These are phyloP conservation scores for Morinoia aosen DNA, from an alignment of 2,888 invertebrate genomes.

Conservation along the genomic window DNA sequence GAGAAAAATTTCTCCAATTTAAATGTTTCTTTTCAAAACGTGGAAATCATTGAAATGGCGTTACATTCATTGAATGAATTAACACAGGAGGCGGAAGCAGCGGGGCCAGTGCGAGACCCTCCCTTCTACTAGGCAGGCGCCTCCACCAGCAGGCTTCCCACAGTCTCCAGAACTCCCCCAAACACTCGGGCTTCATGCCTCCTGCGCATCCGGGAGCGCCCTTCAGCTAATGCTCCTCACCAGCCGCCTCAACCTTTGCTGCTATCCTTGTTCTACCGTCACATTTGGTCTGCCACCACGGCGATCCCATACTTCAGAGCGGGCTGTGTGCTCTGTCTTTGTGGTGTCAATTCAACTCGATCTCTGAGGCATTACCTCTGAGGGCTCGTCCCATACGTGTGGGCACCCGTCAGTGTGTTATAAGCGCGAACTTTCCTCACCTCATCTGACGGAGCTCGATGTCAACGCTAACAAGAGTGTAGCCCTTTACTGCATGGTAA, in stretches of 20 bases:
- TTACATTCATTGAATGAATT: neutral
- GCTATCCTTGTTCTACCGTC: neutral
- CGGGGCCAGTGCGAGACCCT: neutral
- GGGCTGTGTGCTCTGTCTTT: neutral
- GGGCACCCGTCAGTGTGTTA: neutral
- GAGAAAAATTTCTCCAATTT: neutral
- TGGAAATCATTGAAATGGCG: neutral
- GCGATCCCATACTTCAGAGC: neutral
- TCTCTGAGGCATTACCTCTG: too few relatives aligned
- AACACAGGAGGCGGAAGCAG: neutral
- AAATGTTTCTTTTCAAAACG: neutral
- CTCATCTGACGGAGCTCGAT: too few relatives aligned
- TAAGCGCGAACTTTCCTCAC: too few relatives aligned
- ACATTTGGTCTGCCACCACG: too few relatives aligned
- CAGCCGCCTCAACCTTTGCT: neutral
- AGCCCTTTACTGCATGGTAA: too few relatives aligned
- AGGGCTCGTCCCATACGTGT: neutral
- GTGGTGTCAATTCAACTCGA: neutral
- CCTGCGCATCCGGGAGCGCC: neutral
- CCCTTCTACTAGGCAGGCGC: neutral
- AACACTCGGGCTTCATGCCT: constrained; percentile 44
- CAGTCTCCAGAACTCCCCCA: constrained; percentile 45
- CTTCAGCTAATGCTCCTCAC: neutral
- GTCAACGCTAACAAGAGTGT: too few relatives aligned
- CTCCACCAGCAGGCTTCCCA: constrained; percentile 3